These are phyloP conservation scores for Dyspetes luteomarginatus DNA, from an alignment of 2,888 invertebrate genomes.

Conservation along the genomic window DNA sequence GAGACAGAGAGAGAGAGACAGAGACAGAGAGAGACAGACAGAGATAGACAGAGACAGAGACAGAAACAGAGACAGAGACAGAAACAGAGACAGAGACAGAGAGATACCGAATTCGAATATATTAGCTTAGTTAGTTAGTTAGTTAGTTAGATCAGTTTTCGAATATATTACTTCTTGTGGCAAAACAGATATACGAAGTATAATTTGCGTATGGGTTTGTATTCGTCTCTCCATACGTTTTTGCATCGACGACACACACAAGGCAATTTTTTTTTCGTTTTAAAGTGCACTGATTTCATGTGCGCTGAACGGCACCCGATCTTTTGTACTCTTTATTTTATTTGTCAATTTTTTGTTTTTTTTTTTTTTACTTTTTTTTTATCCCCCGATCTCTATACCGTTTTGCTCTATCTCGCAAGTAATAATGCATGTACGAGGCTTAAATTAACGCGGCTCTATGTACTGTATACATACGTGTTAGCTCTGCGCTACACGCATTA, in stretches of 20 bases:
- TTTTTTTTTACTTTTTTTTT: not conserved
- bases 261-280: constrained; percentile 7
- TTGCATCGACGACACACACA: not conserved
- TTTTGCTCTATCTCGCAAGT: not conserved
- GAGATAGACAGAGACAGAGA: too few relatives aligned
- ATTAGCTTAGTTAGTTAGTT: too few relatives aligned
- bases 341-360: constrained; percentile 3
- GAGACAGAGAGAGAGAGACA: too few relatives aligned
- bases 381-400: not conserved
- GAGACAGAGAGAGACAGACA: too few relatives aligned
- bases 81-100: too few relatives aligned
- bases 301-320: too few relatives aligned
- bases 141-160: too few relatives aligned
- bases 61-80: too few relatives aligned
- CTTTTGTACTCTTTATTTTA: constrained; percentile 22
- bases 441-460: not conserved
- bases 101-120: constrained; percentile 49
- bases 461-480: constrained; percentile 30
- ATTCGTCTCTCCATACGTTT: not conserved
- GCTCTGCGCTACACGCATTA: constrained; percentile 54
- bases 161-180: constrained; percentile 44
- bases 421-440: not conserved
- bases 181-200: not conserved
- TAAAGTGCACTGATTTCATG: not conserved
- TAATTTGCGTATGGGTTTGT: not conserved